Conservation (phyloP, 2,797 vertebrate species). For the Epinephelus awoara region DNA sequence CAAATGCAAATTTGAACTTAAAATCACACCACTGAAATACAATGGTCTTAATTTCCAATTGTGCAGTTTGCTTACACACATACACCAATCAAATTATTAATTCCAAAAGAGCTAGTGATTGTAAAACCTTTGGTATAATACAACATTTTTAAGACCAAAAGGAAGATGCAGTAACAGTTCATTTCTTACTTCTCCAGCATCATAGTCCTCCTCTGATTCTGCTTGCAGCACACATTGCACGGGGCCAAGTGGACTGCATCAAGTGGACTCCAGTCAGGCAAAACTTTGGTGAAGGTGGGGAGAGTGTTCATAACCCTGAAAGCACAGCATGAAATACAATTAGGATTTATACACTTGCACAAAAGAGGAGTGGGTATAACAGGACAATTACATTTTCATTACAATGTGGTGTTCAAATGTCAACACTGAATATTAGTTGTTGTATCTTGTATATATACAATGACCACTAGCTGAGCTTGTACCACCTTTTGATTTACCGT, state of each 20-base stretch:
- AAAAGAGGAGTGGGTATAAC: neutral
- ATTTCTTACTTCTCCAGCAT: conserved; percentile 88
- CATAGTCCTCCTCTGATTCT: conserved; percentile 89
- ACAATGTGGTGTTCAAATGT: neutral
- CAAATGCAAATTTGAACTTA: neutral
- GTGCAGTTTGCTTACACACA: neutral
- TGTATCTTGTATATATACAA: neutral
- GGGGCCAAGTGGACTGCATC: conserved; percentile 86
- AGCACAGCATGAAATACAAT: neutral
- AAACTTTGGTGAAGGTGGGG: conserved; percentile 89
- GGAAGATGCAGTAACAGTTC: neutral
- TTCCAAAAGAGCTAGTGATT: neutral
- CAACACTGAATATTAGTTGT: neutral
- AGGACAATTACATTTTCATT: neutral
- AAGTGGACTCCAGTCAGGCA: conserved; percentile 92
- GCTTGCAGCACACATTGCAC: conserved; percentile 88
- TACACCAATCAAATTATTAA: neutral
- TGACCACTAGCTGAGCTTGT: neutral
- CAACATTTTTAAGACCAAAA: neutral
- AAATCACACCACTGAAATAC: neutral
- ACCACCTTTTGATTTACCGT: neutral
- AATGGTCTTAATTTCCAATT: too few relatives aligned
- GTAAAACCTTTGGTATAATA: neutral
- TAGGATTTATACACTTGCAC: neutral
- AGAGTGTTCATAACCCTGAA: conserved; percentile 87